phyloP scores from a whole-genome alignment of 2,888 invertebrate genomes.

The Gymnocheta viridis region DNA sequence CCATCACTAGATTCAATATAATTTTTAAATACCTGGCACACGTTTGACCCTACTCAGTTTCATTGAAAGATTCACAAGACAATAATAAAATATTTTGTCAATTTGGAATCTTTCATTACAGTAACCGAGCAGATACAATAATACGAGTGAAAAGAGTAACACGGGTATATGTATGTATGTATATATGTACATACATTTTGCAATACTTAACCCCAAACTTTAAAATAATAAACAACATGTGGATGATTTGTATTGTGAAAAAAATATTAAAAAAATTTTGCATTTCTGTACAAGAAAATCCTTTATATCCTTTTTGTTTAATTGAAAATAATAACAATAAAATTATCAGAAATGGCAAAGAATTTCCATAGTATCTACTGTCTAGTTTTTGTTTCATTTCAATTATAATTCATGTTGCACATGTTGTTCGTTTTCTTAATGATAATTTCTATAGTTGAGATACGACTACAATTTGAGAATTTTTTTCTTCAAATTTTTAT shows the following conservation, averaged over 20 bases:
- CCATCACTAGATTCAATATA: not conserved
- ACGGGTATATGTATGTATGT: no score
- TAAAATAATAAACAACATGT: conserved; percentile 26
- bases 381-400: conserved; percentile 42
- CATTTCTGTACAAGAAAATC: conserved; percentile 6
- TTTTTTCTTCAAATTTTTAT: not conserved
- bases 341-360: conserved; percentile 34
- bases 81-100: conserved; percentile 36
- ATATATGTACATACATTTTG: no score
- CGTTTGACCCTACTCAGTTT: conserved; percentile 41
- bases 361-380: conserved; percentile 1
- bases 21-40: conserved; percentile 50
- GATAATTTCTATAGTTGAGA: not conserved
- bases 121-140: not conserved
- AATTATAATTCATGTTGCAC: conserved; percentile 60
- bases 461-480: not conserved
- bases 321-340: conserved; percentile 1
- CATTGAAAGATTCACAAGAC: not conserved
- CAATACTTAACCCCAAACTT: conserved; percentile 26
- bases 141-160: not conserved
- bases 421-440: conserved; percentile 41
- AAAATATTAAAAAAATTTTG: not conserved
- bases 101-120: conserved; percentile 22
- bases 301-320: conserved; percentile 21
- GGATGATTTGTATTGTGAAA: conserved; percentile 34